These are phyloP conservation scores for Spisula subtruncata DNA, from an alignment of 2,888 invertebrate genomes.

Conservation along the genomic window DNA sequence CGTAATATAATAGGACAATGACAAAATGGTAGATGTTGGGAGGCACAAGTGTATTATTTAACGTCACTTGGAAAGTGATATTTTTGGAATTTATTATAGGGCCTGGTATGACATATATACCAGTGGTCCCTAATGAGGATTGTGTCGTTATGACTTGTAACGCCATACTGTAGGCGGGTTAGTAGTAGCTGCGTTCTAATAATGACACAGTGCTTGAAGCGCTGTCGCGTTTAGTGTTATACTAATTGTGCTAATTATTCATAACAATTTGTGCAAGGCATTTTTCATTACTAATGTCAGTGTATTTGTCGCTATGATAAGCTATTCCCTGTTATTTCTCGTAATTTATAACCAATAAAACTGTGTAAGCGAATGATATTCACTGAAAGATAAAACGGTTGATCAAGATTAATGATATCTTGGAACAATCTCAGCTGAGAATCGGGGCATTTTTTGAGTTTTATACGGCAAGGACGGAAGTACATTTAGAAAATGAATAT, in stretches of 20 bases:
- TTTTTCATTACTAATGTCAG: neutral
- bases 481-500: constrained; percentile 10
- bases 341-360: constrained; percentile 19
- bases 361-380: neutral
- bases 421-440: neutral
- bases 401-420: constrained; percentile 5
- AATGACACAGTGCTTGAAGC: too few relatives aligned
- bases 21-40: neutral
- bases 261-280: too few relatives aligned
- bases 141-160: too few relatives aligned
- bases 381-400: neutral
- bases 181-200: too few relatives aligned
- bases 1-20: constrained; percentile 2
- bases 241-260: too few relatives aligned
- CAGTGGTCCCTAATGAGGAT: neutral
- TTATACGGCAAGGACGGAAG: constrained; percentile 1
- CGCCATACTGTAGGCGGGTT: too few relatives aligned
- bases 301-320: constrained; percentile 15
- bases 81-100: neutral
- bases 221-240: too few relatives aligned
- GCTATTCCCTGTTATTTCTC: neutral
- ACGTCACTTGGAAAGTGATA: neutral
- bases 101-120: neutral
- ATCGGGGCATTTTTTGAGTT: neutral
- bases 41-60: neutral